Evolutionary conservation across 2,888 invertebrate species (phyloP).

Genomic region (Octonoba sinensis): DNA sequence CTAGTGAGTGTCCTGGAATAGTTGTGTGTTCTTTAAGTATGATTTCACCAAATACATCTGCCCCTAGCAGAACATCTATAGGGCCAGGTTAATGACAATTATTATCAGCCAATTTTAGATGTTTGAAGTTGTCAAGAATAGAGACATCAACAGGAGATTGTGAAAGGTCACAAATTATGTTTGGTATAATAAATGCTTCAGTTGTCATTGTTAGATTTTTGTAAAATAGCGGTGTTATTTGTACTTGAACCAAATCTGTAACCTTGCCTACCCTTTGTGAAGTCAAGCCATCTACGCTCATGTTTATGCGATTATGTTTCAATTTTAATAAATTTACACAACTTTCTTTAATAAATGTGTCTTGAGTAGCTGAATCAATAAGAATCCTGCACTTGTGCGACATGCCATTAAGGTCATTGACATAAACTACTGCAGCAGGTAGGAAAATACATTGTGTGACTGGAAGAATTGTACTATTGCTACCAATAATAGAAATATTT

Average conservation of each 20-base stretch:
- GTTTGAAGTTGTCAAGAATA: background rate
- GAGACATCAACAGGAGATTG: constrained; percentile 2
- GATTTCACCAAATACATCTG: constrained; percentile 12
- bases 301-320: background rate
- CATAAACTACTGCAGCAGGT: background rate
- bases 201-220: background rate
- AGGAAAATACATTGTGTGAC: background rate
- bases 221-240: background rate
- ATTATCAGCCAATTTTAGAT: constrained; percentile 1
- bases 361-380: constrained; percentile 11
- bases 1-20: constrained; percentile 6
- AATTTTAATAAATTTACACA: constrained; percentile 3
- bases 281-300: background rate
- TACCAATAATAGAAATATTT: background rate
- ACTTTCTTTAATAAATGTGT: background rate
- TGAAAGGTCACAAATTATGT: background rate
- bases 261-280: background rate
- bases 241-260: background rate
- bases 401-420: background rate
- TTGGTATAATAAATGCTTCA: background rate
- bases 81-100: background rate
- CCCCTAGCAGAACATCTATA: constrained; percentile 1
- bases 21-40: constrained; percentile 2
- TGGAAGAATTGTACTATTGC: background rate
- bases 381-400: background rate